These are phyloP conservation scores for Galerucella calmariensis DNA, from an alignment of 2,888 invertebrate species.

Conservation along the genomic window DNA sequence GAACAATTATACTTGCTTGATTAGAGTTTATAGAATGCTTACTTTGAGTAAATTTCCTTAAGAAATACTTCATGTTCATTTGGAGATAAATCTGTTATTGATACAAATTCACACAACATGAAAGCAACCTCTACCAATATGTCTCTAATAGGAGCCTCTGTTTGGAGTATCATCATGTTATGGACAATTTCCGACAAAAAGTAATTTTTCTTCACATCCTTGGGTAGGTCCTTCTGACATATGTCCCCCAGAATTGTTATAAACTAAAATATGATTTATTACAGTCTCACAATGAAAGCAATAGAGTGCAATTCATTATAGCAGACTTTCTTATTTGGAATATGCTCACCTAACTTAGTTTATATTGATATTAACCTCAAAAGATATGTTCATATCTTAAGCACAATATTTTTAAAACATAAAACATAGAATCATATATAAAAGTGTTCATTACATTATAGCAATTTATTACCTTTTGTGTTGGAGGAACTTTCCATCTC, in stretches of 20 bases:
- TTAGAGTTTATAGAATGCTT: conserved; percentile 25
- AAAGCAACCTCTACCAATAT: conserved; percentile 45
- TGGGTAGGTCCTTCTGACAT: conserved; percentile 36
- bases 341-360: too few relatives aligned
- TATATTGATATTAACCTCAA: too few relatives aligned
- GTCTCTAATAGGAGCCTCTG: conserved; percentile 38
- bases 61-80: conserved; percentile 45
- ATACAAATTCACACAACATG: conserved; percentile 40
- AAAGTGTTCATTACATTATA: background rate
- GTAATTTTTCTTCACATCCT: conserved; percentile 39
- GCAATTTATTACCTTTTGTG: conserved; percentile 13
- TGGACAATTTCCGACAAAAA: conserved; percentile 45
- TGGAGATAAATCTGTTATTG: conserved; percentile 38
- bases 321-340: background rate
- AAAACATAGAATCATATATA: background rate
- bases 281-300: background rate
- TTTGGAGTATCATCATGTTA: conserved; percentile 43
- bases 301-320: background rate
- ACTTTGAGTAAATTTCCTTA: conserved; percentile 42
- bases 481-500: conserved; percentile 22
- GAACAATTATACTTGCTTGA: background rate
- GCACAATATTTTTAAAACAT: background rate
- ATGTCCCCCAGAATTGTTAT: conserved; percentile 40
- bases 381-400: background rate
- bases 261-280: conserved; percentile 39